Base-by-base conservation (phyloP, 2,888 invertebrate species). In the Lingula anatina region DNA sequence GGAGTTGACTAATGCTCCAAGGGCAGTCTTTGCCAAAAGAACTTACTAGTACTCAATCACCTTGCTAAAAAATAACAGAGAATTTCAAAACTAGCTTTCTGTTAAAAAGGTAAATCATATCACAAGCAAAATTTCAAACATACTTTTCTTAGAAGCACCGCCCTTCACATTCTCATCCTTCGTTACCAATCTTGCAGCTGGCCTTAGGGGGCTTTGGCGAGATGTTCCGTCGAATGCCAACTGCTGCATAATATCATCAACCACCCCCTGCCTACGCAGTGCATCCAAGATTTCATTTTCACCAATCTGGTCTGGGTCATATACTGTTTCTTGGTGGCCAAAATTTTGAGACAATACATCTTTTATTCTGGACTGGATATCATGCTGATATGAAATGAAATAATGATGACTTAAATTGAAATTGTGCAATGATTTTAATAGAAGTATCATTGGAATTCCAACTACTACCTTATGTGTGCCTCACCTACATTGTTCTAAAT, bases 221-320 rank as follows among this genome's bases (percentile, higher is more conserved):
- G 9, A 31, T 9, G 9, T 15, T 31, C 31, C 31, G 23, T 64
- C 62, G 56, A 73, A 69, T 52, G 71, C 66, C 7, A 73, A 56
- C 48, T 70, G 63, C 20, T 65, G 64, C 55, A 72, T 59, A 4
- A 73, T 60, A 23, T 70, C 65, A 50, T 71, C 73, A 4, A 73
- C 63, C 2, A 73, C 57, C 9, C 73, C 73, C 46, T 61, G 58
- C 52, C 69, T 65, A 37, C 63, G 57, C 15, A 73, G 55, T 9
- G 63, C 83, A 4, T 70, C 66, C 23, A 80, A 64, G 37, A 81
- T 62, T 50, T 75, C 70, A 31, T 71, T 69, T 47, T 77, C 78
- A 25, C 65, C 66, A 31, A 73, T 53, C 15, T 48, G 53, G 15
- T 54, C 56, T 23, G 49, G 46, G 12, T 57, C 49, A n/a, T 55